Percentiles rank a stretch among this genome's conserved stretches.
phyloP scores from a whole-genome alignment of 2,113 vertebrate species.

The Dasyprocta punctata region DNA sequence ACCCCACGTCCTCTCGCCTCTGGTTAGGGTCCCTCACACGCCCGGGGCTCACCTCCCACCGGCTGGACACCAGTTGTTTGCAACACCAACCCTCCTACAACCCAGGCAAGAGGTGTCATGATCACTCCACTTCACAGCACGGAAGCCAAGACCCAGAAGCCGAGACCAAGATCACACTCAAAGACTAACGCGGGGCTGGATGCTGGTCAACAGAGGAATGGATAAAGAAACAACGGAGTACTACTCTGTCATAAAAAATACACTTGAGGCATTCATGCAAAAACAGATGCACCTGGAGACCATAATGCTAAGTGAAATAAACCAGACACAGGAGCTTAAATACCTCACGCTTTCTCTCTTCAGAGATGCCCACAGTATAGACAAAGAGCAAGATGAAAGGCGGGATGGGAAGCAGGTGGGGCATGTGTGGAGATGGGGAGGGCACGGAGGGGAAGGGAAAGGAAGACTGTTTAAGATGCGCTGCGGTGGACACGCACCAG shows the following conservation, averaged over 20 bases:
- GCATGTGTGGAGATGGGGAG: not conserved
- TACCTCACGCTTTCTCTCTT: not conserved
- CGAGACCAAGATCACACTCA: not conserved
- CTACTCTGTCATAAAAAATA: not conserved
- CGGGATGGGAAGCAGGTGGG: no score
- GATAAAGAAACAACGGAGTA: not conserved
- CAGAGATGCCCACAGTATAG: not conserved
- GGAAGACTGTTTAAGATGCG: not conserved
- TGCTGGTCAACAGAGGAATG: not conserved
- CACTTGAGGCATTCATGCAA: not conserved
- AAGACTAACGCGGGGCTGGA: not conserved
- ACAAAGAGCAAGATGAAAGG: not conserved
- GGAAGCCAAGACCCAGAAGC: not conserved
- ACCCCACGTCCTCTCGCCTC: rapidly evolving
- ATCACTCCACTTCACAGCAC: no score
- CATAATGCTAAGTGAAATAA: not conserved
- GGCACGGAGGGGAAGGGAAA: not conserved
- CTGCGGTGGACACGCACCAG: not conserved
- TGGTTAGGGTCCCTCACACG: rapidly evolving
- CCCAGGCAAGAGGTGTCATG: rapidly evolving
- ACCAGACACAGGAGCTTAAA: not conserved
- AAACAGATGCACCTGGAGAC: not conserved
- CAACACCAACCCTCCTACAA: rapidly evolving
- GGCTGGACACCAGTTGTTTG: not conserved
- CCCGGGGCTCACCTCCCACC: not conserved